Base-by-base conservation (phyloP, 1,140 invertebrate species). In the Caenorhabditis tropicalis region DNA sequence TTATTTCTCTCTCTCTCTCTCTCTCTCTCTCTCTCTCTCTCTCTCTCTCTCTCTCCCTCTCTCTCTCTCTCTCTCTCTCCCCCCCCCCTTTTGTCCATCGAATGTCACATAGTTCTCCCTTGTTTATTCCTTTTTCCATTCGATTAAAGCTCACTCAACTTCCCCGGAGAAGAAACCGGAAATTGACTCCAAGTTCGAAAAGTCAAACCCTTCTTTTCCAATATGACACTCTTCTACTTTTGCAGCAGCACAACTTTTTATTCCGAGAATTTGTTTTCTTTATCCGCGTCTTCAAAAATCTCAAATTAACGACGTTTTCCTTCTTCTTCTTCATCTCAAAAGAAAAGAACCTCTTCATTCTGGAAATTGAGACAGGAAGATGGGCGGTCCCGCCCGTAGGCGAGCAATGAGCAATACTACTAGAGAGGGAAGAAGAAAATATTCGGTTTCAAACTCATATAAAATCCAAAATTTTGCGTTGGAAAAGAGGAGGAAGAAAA, bases 141-240 rank as follows among this genome's bases (percentile, higher is more conserved):
- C 33, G 60, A 36, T 70, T 70, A 39, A 70, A 70, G 33, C 39
- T 70, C 60, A 33, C 16, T 19, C 21, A 16, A 51, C 49, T 51
- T 21, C 19, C 49, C 49, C 33, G 15, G 39, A 33, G 5, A 70
- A 33, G 27, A 12, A 24, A 36, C 60, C 60, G 60, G 60, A 70
- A 70, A 70, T 70, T 70, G 60, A 39, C 60, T 70, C 60, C 60
- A 39, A 70, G 60, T 70, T 70, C 60, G 19, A 70, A 21, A 70
- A 70, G 60, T 70, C 31, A 39, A 70, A 36, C 19, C 19, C 49
- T 51, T 51, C 7, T 51, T 21, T 7, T 51, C n/a, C n/a, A n/a
- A n/a, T 21, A 7, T 21, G n/a, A n/a, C n/a, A n/a, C 21, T 51
- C 19, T n/a, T 16, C 49, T 51, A 7, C 15, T n/a, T 51, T 51